Percentiles rank a stretch among this genome's conserved stretches.
phyloP scores from a whole-genome alignment of 2,113 vertebrate species.

The Cavia aperea region DNA sequence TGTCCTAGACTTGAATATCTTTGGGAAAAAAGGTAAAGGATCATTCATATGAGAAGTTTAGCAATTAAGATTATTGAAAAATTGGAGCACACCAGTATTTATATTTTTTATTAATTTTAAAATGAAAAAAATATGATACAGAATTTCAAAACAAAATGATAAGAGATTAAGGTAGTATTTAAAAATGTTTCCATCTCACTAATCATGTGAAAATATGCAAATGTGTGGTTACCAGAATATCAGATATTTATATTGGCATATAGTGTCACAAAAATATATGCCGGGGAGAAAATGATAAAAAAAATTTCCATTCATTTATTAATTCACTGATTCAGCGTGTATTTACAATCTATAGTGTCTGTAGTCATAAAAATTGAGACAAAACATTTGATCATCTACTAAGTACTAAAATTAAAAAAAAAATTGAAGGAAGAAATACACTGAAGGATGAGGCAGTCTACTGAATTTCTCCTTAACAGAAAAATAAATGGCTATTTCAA shows the following conservation, averaged over 20 bases:
- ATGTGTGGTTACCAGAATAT: neutral
- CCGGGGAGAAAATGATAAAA: neutral
- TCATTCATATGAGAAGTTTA: neutral
- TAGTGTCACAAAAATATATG: neutral
- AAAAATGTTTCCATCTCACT: neutral
- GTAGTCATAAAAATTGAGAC: neutral
- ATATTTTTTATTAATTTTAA: too few species aligned
- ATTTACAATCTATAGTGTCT: neutral
- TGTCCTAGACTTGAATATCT: neutral
- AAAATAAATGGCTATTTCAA: neutral
- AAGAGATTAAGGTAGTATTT: too few species aligned
- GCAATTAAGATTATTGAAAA: neutral
- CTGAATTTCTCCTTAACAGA: neutral
- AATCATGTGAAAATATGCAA: slow-evolving; percentile 11
- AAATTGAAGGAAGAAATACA: neutral
- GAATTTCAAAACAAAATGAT: too few species aligned
- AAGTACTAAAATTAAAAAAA: neutral
- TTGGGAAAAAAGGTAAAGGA: neutral
- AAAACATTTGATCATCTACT: neutral
- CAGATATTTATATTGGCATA: neutral
- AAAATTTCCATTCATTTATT: neutral
- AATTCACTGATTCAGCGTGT: neutral
- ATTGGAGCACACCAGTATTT: neutral
- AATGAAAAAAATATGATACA: too few species aligned
- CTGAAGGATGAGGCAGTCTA: neutral